Evolutionary conservation across 2,797 vertebrate species (phyloP).

Genomic region (Decapterus maruadsi): DNA sequence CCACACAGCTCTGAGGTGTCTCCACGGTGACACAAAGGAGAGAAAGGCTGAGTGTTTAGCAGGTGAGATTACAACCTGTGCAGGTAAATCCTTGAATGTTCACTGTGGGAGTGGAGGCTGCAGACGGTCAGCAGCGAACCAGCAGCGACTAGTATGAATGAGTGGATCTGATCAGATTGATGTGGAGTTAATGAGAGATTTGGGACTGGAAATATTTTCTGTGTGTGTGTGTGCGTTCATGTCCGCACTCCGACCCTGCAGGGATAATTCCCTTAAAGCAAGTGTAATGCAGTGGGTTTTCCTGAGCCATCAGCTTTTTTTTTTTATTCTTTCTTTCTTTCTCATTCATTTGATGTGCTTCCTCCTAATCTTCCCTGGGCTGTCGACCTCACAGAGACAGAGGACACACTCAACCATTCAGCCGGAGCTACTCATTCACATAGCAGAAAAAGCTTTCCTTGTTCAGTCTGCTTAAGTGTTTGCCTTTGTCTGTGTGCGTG

Average conservation of each 20-base stretch:
- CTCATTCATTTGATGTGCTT: conserved; percentile 72
- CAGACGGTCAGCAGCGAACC: conserved; percentile 13
- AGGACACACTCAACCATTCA: conserved; percentile 74
- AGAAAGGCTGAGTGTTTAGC: neutral
- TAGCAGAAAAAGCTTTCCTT: conserved; percentile 63
- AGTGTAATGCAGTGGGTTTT: conserved; percentile 66
- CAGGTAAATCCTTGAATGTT: too few species aligned
- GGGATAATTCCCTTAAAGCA: conserved; percentile 71
- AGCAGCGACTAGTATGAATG: neutral
- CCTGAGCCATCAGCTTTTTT: conserved; percentile 62
- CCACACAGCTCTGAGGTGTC: conserved; percentile 24
- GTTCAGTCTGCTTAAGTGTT: conserved; percentile 62
- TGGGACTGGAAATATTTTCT: conserved; percentile 32
- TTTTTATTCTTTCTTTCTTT: conserved; percentile 43
- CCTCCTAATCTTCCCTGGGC: conserved; percentile 77
- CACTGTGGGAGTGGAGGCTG: neutral
- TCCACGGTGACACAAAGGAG: neutral
- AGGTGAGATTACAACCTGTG: conserved; percentile 25
- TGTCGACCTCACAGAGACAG: conserved; percentile 74
- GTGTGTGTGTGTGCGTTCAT: neutral
- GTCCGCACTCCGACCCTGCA: conserved; percentile 46
- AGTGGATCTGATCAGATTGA: conserved; percentile 26
- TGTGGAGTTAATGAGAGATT: conserved; percentile 49
- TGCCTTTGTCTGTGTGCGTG: conserved; percentile 21
- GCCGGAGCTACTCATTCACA: conserved; percentile 74